Percentiles rank a stretch among this genome's conserved stretches.
Evolutionary conservation across 2,797 vertebrate species (phyloP).

Genomic region (Tokudaia tokunoshimensis): DNA sequence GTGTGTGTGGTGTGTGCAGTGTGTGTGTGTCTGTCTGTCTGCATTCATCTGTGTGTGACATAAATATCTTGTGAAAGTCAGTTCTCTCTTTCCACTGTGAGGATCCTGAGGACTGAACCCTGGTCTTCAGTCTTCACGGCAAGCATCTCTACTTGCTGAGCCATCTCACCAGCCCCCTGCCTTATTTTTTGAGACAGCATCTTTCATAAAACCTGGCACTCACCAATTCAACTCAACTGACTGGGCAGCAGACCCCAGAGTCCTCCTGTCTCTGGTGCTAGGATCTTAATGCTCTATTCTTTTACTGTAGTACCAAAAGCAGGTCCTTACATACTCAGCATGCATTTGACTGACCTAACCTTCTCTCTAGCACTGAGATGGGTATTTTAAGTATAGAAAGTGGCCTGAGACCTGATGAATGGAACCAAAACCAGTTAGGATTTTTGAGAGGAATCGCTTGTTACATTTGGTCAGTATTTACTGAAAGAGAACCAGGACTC

Average conservation of each 20-base stretch:
- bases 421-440: neutral
- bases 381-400: neutral
- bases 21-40: neutral
- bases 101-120: neutral
- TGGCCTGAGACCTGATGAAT: neutral
- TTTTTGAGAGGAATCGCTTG: constrained; percentile 19
- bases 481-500: neutral
- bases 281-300: neutral
- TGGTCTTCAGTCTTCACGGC: neutral
- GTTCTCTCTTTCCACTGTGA: neutral
- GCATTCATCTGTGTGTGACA: neutral
- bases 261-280: neutral
- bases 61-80: neutral
- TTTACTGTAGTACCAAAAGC: no score
- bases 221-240: neutral
- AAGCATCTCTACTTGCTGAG: neutral
- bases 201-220: neutral
- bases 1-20: neutral
- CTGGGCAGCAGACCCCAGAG: neutral
- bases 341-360: neutral
- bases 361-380: no score
- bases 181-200: neutral
- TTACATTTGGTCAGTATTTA: neutral
- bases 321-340: neutral
- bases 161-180: neutral